Percentiles rank a stretch among this genome's conserved stretches.
Conservation (phyloP, 2,888 invertebrate species). For the Eristalis arbustorum region DNA sequence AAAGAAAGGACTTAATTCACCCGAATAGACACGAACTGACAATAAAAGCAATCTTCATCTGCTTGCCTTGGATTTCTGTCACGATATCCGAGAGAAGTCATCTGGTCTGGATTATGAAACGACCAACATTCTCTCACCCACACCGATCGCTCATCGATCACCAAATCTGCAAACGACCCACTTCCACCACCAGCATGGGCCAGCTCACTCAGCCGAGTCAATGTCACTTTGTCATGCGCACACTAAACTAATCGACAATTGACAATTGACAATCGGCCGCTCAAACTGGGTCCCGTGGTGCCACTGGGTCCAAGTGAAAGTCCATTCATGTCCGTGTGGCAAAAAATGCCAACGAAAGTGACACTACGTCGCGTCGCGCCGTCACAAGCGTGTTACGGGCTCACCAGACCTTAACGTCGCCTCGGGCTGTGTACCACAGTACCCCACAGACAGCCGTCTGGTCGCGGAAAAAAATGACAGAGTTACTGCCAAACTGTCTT, state of each 20-base stretch:
- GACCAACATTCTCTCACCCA: neutral
- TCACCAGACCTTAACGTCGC: slow-evolving; percentile 45
- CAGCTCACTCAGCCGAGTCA: slow-evolving; percentile 19
- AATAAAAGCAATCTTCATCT: neutral
- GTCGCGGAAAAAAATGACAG: neutral
- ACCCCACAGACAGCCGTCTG: slow-evolving; percentile 22
- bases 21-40: neutral
- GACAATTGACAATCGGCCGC: slow-evolving; percentile 33
- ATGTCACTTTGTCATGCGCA: slow-evolving; percentile 27
- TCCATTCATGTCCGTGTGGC: slow-evolving; percentile 30
- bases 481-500: slow-evolving; percentile 8
- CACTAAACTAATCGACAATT: slow-evolving; percentile 43
- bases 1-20: too few relatives aligned
- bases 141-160: neutral
- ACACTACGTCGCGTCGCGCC: slow-evolving; percentile 18
- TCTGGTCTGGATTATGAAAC: neutral
- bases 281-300: slow-evolving; percentile 29
- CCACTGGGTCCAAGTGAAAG: slow-evolving; percentile 47
- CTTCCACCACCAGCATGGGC: slow-evolving; percentile 1
- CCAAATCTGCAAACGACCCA: slow-evolving; percentile 18
- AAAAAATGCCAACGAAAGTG: slow-evolving; percentile 54
- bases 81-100: neutral
- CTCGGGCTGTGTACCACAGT: slow-evolving; percentile 22
- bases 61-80: neutral
- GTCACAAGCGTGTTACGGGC: slow-evolving; percentile 8